Evolutionary conservation across 2,113 vertebrate species (phyloP).

Genomic region (Clarias magur): DNA sequence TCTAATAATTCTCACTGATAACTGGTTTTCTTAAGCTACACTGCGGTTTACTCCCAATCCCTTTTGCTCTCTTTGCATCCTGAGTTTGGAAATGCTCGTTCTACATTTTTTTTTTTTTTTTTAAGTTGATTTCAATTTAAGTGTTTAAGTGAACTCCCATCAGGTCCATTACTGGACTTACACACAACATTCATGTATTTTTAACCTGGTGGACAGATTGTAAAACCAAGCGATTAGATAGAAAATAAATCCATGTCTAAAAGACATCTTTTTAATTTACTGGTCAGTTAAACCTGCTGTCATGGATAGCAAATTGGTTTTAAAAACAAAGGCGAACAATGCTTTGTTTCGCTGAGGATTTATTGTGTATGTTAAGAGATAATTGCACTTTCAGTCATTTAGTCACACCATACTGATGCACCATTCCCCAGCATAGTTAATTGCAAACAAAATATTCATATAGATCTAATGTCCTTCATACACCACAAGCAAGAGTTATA

Average conservation of each 20-base stretch:
- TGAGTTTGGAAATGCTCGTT: too few relatives aligned
- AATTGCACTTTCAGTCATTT: slow-evolving; percentile 62
- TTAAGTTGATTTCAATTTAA: too few relatives aligned
- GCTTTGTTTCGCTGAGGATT: slow-evolving; percentile 47
- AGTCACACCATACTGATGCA: slow-evolving; percentile 51
- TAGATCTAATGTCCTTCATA: slow-evolving; percentile 57
- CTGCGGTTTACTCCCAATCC: too few relatives aligned
- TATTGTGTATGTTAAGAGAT: slow-evolving; percentile 58
- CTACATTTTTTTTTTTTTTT: too few relatives aligned
- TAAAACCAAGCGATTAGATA: not conserved
- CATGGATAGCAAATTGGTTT: slow-evolving; percentile 21
- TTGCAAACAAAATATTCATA: slow-evolving; percentile 66
- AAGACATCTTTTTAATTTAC: slow-evolving; percentile 17
- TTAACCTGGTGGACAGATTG: not conserved
- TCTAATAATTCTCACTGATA: too few relatives aligned
- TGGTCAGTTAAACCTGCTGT: slow-evolving; percentile 17
- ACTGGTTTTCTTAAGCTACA: too few relatives aligned
- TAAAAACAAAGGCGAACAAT: slow-evolving; percentile 26
- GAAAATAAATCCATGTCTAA: not conserved
- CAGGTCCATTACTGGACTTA: not conserved
- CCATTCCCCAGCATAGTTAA: slow-evolving; percentile 60
- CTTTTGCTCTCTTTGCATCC: too few relatives aligned
- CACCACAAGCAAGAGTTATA: slow-evolving; percentile 60
- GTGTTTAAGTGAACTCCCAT: too few relatives aligned
- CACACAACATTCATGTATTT: not conserved